Evolutionary conservation across 2,113 vertebrate genomes (phyloP), one percentile per base, ranked within the genome.

Genomic region (Pelobates fuscus): DNA sequence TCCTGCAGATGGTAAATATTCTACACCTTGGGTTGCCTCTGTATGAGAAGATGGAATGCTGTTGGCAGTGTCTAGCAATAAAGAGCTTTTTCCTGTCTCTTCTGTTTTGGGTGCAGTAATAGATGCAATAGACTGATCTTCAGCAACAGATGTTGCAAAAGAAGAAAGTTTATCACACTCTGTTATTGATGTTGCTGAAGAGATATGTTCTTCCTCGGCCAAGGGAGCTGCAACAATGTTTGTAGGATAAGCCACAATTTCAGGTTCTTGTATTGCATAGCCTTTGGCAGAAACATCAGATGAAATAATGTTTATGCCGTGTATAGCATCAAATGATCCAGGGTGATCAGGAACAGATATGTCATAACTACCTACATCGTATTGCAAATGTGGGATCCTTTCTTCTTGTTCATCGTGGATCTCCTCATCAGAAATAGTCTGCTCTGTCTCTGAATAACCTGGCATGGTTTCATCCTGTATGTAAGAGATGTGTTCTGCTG

Each of bases 401-500:
- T 98, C 96, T 71, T 98, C 97, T 0, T 92, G 88, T 27, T 98
- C 97, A 7, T 98, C 97, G 0, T 98, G 95, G 72, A 97, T 97
- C 83, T 99, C 97, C 78, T 99, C 97, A 70, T 98, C 96, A 25
- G 97, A 99, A 81, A 98, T 94, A 8, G 97, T 99, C 86, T 99
- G 97, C 71, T 99, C 97, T 0, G 96, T 98, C 84, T 99, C 97
- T 0, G 97, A 98, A 82, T 96, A 98, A 52, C 92, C 97, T 0
- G 96, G 97, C 67, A 99, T 98, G 18, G 96, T 99, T 87, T 99
- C 97, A 6, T 99, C 96, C 82, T 99, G 97, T 81, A 99, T 98
- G 60, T 94, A 98, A 1, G 95, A 98, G 81, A 98, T 88, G 0
- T 93, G 93, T 75, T 98, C 97, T 1, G 88, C 90, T 78, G 90